Percentiles rank a stretch among this genome's conserved stretches.
Evolutionary conservation across 2,888 invertebrate genomes (phyloP).

Genomic region (Netelia melanura): DNA sequence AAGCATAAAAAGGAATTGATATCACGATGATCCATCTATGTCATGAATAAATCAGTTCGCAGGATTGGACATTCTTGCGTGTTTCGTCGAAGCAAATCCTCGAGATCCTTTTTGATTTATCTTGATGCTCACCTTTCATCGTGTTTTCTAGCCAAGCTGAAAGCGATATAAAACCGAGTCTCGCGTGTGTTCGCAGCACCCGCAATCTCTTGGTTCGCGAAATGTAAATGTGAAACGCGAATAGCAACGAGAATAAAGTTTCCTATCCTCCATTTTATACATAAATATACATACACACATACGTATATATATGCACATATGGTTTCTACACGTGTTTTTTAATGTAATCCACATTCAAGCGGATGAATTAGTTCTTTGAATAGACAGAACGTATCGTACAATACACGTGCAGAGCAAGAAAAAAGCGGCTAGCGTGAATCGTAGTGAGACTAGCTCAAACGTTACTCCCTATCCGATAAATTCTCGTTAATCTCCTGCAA

Average conservation of each 20-base stretch:
- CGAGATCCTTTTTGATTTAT: conserved; percentile 59
- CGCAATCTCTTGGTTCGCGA: conserved; percentile 50
- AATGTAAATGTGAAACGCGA: conserved; percentile 53
- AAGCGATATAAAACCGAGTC: conserved; percentile 47
- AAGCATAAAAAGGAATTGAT: conserved; percentile 6
- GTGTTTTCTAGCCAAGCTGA: conserved; percentile 32
- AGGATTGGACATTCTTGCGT: conserved; percentile 32
- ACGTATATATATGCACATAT: not conserved
- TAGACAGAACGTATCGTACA: conserved; percentile 31
- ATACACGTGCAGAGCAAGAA: not conserved
- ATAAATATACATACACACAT: not conserved
- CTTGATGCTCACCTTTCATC: conserved; percentile 59
- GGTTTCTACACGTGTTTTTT: conserved; percentile 10
- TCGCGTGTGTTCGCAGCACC: conserved; percentile 34
- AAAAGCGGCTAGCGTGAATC: conserved; percentile 18
- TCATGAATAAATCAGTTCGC: conserved; percentile 54
- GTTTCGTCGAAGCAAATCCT: conserved; percentile 18
- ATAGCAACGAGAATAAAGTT: not conserved
- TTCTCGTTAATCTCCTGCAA: conserved; percentile 61
- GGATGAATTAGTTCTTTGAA: conserved; percentile 54
- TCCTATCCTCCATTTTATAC: not conserved
- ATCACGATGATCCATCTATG: conserved; percentile 30
- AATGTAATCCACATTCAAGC: conserved; percentile 44
- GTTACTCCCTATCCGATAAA: conserved; percentile 66
- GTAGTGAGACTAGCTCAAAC: conserved; percentile 47